phyloP scores from a whole-genome alignment of 2,797 vertebrate genomes.

The Pogoniulus pusillus region DNA sequence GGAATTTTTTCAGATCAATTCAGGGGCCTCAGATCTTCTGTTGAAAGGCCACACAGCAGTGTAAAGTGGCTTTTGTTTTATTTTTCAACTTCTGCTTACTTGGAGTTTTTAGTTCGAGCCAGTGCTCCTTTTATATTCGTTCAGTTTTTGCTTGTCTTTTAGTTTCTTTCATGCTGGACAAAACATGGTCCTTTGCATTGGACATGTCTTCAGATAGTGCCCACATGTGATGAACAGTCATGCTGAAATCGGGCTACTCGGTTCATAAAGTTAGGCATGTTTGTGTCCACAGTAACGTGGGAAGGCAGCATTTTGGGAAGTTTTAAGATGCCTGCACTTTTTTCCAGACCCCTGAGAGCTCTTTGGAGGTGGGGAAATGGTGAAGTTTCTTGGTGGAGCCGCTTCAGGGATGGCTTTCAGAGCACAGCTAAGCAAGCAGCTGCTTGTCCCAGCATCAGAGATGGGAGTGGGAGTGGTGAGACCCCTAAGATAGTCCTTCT shows the following conservation, averaged over 20 bases:
- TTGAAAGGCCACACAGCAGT: neutral
- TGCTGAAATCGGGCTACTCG: neutral
- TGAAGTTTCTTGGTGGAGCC: neutral
- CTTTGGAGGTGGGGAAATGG: neutral
- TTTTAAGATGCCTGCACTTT: neutral
- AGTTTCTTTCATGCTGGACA: neutral
- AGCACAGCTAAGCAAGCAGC: neutral
- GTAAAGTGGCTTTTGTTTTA: neutral
- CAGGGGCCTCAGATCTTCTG: neutral
- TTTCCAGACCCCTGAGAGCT: neutral
- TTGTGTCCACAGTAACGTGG: neutral
- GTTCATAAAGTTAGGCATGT: neutral
- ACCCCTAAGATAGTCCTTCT: neutral
- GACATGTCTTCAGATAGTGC: neutral
- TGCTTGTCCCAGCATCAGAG: accelerated
- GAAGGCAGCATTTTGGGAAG: neutral
- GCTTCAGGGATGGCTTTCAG: neutral
- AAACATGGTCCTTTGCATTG: neutral
- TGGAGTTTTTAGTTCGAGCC: neutral
- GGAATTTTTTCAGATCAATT: slow-evolving; percentile 7
- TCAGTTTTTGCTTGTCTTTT: neutral
- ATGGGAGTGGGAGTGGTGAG: neutral
- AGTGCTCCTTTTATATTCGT: neutral
- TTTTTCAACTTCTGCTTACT: neutral
- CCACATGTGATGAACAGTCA: accelerated